Conservation (phyloP, 2,113 vertebrate genomes). For the Takifugu bimaculatus region DNA sequence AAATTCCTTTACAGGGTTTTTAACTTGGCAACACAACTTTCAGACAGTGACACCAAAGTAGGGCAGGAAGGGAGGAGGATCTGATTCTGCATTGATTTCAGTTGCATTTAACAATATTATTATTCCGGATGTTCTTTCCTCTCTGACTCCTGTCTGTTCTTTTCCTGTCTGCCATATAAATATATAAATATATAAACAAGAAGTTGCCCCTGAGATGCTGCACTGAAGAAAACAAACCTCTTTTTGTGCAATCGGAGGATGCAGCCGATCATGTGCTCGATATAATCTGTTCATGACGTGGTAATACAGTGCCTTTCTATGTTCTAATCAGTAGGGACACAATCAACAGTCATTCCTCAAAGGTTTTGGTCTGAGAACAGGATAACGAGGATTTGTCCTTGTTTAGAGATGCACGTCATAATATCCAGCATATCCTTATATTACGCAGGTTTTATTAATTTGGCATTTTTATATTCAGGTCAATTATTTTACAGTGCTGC, state of each 20-base stretch:
- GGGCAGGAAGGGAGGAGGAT: not conserved
- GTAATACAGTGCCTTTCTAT: constrained; percentile 56
- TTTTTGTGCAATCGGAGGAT: constrained; percentile 51
- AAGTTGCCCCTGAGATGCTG: constrained; percentile 19
- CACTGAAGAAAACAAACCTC: constrained; percentile 48
- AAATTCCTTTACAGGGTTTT: not conserved
- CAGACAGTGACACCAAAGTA: not conserved
- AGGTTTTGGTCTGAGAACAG: constrained; percentile 23
- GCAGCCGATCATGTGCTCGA: constrained; percentile 64
- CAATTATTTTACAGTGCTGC: no score
- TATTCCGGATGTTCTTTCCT: constrained; percentile 39
- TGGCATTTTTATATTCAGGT: no score
- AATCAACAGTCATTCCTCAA: constrained; percentile 16
- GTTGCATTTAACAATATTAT: not conserved
- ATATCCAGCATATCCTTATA: no score
- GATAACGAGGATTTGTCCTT: not conserved
- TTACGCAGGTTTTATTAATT: no score
- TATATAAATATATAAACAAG: constrained; percentile 20
- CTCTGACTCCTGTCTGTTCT: constrained; percentile 8
- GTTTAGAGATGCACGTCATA: no score
- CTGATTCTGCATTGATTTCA: not conserved
- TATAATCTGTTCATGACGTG: constrained; percentile 60
- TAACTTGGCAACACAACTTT: not conserved
- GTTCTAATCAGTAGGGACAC: constrained; percentile 38
- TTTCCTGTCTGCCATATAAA: no score